Evolutionary conservation across 2,797 vertebrate genomes (phyloP), one percentile per base, ranked within the genome.

Genomic region (Acanthurus tractus): DNA sequence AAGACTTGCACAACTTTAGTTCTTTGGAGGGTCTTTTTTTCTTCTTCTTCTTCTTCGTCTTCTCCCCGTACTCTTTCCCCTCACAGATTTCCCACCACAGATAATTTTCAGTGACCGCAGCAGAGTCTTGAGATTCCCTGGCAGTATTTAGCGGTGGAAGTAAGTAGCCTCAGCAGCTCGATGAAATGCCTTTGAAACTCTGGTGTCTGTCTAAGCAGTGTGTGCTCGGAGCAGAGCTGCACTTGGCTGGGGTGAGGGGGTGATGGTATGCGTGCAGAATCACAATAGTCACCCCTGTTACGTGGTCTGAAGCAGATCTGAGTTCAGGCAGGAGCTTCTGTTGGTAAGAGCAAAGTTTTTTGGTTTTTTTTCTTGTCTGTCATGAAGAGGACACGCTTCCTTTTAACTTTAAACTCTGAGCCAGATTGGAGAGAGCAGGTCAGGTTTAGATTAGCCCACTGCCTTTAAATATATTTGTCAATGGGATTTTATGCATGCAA

Each of bases 211-310:
- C 65, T 82, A 38, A 87, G 77, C 79, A 36, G 78, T 76, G 80
- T 79, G 68, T 70, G 76, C 68, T 83, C n/a, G 12, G 69, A 63
- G 83, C 52, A 11, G 56, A 68, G 85, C 85, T 74, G 79, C 44
- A 55, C 78, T 82, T 15, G 25, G 82, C 63, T 58, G 74, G 84
- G 82, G 78, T 73, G 80, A 83, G 71, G 70, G 78, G 82, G 74
- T 75, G 82, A 86, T 70, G 92, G 92, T 84, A 94, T 93, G 93
- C 84, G 76, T 91, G 91, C 87, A 89, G 89, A 93, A 94, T 94
- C 78, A 70, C 65, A 91, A 92, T 91, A 62, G 90, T 92, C 92
- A 88, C 86, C 91, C 90, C 84, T 86, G 83, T 93, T 93, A 91
- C 70, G 82, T 79, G 84, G 70, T 90, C 75, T 67, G 63, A 59